These are phyloP conservation scores for Schizothorax lantsangensis DNA, from an alignment of 2,797 vertebrate species.

Conservation along the genomic window DNA sequence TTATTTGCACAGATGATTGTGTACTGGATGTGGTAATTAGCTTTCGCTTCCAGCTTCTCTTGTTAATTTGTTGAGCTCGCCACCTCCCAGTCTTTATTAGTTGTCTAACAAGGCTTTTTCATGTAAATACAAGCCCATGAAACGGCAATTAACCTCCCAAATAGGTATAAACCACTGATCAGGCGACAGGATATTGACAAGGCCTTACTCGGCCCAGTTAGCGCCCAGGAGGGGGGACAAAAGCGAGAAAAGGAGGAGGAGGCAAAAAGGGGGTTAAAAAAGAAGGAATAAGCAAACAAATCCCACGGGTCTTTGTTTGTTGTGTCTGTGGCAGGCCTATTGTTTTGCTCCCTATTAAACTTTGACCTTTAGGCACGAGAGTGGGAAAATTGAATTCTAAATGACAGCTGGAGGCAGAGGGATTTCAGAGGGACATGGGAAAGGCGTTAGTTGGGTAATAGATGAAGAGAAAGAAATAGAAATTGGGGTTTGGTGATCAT, in stretches of 20 bases:
- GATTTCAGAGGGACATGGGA: conserved; percentile 67
- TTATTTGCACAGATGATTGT: conserved; percentile 69
- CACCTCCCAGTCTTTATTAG: conserved; percentile 76
- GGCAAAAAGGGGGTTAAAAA: conserved; percentile 53
- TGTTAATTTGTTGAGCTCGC: conserved; percentile 64
- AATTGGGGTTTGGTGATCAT: conserved; percentile 35
- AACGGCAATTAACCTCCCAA: conserved; percentile 83
- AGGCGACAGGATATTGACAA: conserved; percentile 72
- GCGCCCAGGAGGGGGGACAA: conserved; percentile 45
- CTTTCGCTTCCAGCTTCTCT: conserved; percentile 73
- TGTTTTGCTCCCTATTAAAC: conserved; percentile 87
- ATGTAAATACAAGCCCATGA: conserved; percentile 79
- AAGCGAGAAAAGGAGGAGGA: conserved; percentile 58
- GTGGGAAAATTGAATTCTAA: conserved; percentile 81
- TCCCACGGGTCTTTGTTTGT: conserved; percentile 79
- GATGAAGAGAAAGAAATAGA: conserved; percentile 27
- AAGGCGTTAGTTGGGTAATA: conserved; percentile 30
- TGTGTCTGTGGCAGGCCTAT: conserved; percentile 79
- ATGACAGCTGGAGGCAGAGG: conserved; percentile 76
- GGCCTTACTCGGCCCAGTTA: conserved; percentile 61
- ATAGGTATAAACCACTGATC: conserved; percentile 78
- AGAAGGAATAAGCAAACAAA: conserved; percentile 71
- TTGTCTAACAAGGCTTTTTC: conserved; percentile 75
- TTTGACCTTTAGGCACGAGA: conserved; percentile 79
- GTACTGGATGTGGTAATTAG: conserved; percentile 79